These are phyloP conservation scores for Agraylea sexmaculata DNA, from an alignment of 1,140 invertebrate genomes.

Conservation along the genomic window DNA sequence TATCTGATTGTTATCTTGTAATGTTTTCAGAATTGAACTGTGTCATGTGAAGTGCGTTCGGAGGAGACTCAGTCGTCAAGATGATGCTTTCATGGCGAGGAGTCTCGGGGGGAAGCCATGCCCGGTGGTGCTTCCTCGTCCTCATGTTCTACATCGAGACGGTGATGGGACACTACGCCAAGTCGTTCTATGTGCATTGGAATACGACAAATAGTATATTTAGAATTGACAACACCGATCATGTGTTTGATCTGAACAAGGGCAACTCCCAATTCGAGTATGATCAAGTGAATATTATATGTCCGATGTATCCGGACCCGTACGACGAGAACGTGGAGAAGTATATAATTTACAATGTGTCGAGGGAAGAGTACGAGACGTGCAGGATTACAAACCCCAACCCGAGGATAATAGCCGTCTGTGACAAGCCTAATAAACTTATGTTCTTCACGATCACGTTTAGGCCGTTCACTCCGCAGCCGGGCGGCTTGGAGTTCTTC, in stretches of 20 bases:
- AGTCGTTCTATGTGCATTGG: constrained; percentile 76
- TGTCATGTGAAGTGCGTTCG: no score
- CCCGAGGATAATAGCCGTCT: constrained; percentile 85
- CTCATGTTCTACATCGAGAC: constrained; percentile 67
- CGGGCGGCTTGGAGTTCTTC: constrained; percentile 85
- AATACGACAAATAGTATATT: constrained; percentile 84
- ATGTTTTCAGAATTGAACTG: no score
- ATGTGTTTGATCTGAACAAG: constrained; percentile 93
- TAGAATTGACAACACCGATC: constrained; percentile 94
- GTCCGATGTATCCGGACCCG: constrained; percentile 82
- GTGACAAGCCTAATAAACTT: constrained; percentile 86
- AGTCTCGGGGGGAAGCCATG: constrained; percentile 32
- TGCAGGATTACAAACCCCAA: constrained; percentile 90
- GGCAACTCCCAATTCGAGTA: constrained; percentile 87
- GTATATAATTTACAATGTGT: constrained; percentile 94
- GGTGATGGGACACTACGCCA: constrained; percentile 66
- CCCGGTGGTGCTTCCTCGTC: constrained; percentile 40
- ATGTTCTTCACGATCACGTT: constrained; percentile 97
- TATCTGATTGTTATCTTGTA: no score
- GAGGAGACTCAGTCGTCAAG: no score
- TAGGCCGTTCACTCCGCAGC: constrained; percentile 89
- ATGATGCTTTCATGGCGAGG: constrained; percentile 37
- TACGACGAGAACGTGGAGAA: constrained; percentile 85
- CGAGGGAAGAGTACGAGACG: constrained; percentile 90
- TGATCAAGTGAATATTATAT: constrained; percentile 92